These are phyloP conservation scores for Drosophila buzzatii DNA, from an alignment of 2,888 invertebrate species.

Conservation along the genomic window DNA sequence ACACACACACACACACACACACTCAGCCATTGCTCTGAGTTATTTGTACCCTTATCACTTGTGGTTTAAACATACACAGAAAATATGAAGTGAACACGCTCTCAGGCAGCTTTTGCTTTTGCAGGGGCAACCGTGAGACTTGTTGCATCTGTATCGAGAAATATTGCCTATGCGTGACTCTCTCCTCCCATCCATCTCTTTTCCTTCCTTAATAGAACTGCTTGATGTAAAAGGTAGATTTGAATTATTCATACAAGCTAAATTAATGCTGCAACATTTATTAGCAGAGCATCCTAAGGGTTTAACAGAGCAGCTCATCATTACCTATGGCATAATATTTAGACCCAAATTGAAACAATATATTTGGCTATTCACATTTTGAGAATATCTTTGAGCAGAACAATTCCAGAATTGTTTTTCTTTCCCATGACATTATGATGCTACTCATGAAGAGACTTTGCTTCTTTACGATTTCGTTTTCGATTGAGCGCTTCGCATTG, in stretches of 20 bases:
- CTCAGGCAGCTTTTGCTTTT: constrained; percentile 8
- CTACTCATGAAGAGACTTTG: too few species aligned
- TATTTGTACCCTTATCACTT: constrained; percentile 70
- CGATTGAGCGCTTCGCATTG: too few species aligned
- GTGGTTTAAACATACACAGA: constrained; percentile 67
- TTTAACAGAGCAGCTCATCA: not conserved
- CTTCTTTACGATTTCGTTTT: too few species aligned
- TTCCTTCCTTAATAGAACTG: too few species aligned
- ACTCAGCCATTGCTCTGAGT: constrained; percentile 20
- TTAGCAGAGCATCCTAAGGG: not conserved
- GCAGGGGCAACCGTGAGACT: constrained; percentile 41
- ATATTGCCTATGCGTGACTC: constrained; percentile 17
- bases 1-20: not conserved
- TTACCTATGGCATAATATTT: not conserved
- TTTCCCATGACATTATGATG: too few species aligned
- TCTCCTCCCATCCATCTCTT: not conserved
- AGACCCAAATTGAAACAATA: not conserved
- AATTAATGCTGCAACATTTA: not conserved
- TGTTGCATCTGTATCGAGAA: constrained; percentile 53
- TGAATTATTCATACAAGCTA: not conserved
- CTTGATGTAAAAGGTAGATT: not conserved
- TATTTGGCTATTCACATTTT: too few species aligned
- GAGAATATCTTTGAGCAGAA: too few species aligned
- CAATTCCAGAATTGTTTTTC: too few species aligned
- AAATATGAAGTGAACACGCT: constrained; percentile 68